phyloP scores from a whole-genome alignment of 2,888 invertebrate species.

The Netelia inedita region DNA sequence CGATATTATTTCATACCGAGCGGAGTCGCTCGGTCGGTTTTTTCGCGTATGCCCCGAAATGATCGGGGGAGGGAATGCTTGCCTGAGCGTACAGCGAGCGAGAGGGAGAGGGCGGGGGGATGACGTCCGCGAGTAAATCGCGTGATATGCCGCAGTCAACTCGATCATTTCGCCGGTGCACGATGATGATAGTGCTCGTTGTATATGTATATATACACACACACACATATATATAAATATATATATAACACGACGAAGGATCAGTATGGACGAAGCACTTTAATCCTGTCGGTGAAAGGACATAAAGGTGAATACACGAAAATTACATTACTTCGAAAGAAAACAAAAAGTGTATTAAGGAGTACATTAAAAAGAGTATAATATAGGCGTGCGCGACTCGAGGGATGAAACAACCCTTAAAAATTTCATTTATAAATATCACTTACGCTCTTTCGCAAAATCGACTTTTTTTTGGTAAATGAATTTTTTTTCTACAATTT shows the following conservation, averaged over 20 bases:
- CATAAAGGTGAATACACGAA: no score
- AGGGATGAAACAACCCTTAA: no score
- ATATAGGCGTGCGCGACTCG: no score
- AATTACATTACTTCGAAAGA: no score
- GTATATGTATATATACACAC: background rate
- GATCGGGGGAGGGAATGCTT: background rate
- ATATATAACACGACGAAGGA: background rate
- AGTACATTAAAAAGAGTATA: no score
- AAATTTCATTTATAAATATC: no score
- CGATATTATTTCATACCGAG: constrained; percentile 23
- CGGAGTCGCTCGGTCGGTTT: constrained; percentile 35
- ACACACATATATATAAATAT: background rate
- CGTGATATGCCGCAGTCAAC: constrained; percentile 56
- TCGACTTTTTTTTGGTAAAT: background rate
- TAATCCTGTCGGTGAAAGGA: no score
- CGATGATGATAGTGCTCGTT: constrained; percentile 42
- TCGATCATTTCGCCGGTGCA: constrained; percentile 63
- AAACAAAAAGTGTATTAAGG: no score
- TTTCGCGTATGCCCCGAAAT: constrained; percentile 44
- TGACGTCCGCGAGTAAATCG: constrained; percentile 34
- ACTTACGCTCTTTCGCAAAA: no score
- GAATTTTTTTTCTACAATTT: background rate
- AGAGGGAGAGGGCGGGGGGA: background rate
- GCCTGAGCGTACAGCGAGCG: no score
- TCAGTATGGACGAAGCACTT: no score